Evolutionary conservation across 2,888 invertebrate genomes (phyloP), one percentile per base, ranked within the genome.

Genomic region (Cheilosia scutellata): DNA sequence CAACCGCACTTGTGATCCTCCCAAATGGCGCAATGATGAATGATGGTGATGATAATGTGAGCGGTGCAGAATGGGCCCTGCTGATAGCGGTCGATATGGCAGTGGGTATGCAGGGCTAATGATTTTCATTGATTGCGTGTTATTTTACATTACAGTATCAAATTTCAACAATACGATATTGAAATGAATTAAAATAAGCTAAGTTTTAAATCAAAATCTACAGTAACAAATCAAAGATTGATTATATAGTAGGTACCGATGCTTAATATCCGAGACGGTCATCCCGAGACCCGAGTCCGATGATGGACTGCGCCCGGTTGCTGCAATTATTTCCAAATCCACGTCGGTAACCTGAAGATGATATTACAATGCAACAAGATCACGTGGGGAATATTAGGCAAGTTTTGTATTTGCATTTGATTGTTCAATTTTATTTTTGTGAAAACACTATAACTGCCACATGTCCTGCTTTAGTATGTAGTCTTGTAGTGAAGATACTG

Each of bases 261-360:
- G 94, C 92, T 93, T 93, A 91, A 95, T 94, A 93, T 96, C 95
- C 93, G 96, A 96, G 93, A 97, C 95, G 92, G 96, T 96, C 93
- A 97, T 95, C 93, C 98, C 97, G 93, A 98, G 95, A 92, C 98
- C 98, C 93, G 97, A 97, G 95, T 98, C 98, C 94, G 98, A 98
- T 93, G 97, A 97, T 89, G 97, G 97, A 91, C 97, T 96, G 92
- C 96, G 95, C 93, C 95, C 95, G 92, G 95, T 95, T 87, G 92
- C 91, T 87, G 92, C 92, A 89, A 91, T 90, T 87, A 92, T 91
- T 91, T 92, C 92, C 92, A 92, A 89, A 90, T 92, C 92, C 90
- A 92, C 91, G 89, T 92, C 92, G 79, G 92, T 91, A 88, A 92
- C 92, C 92, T 92, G 90, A 89, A 89, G 89, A 89, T 88, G 88